Evolutionary conservation across 1,140 invertebrate species (phyloP), one percentile per base, ranked within the genome.

Genomic region (Condylostylus longicornis): DNA sequence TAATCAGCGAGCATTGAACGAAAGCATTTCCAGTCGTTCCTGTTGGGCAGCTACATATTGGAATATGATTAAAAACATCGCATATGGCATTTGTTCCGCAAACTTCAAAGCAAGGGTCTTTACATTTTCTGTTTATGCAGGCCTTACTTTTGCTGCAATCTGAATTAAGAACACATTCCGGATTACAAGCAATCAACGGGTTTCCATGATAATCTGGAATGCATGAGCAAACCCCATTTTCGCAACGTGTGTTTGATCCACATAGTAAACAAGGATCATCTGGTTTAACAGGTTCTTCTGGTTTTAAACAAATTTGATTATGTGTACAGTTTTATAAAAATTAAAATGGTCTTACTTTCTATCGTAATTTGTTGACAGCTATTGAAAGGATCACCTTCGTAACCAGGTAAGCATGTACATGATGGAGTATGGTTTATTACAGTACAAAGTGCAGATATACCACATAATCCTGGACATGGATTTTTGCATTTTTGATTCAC

Each of bases 381-480:
- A 40, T 64, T 66, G 56, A 82, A 82, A 8, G 82, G 72, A 63
- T 86, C 69, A 35, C 82, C 82, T 33, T 71, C 70, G 52, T 72
- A 79, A 39, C 72, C 72, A 8, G 55, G 44, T 40, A 68, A 56
- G 51, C 81, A 85, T 19, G 67, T 63, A 54, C 82, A 87, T 40
- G 74, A 71, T 15, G 82, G 75, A 17, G 77, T 68, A 53, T 87
- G 82, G 48, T 76, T 75, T 1, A 78, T 63, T 15, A 85, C 77
- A 42, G 70, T 58, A 56, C 83, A 87, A 27, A 74, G 58, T 7
- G 81, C 74, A 51, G 75, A 74, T 35, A 61, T 53, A 12, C 82
- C 82, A 56, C 84, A 88, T 18, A 77, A 71, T 37, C 80, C 78
- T 4, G 72, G 65, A 50, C 82, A 87, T 6, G 82, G 81, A 58